A percentile compares a stretch with the other conserved stretches of the same genome.
Evolutionary conservation across 2,113 vertebrate species (phyloP).

Genomic region (Gadus chalcogrammus): DNA sequence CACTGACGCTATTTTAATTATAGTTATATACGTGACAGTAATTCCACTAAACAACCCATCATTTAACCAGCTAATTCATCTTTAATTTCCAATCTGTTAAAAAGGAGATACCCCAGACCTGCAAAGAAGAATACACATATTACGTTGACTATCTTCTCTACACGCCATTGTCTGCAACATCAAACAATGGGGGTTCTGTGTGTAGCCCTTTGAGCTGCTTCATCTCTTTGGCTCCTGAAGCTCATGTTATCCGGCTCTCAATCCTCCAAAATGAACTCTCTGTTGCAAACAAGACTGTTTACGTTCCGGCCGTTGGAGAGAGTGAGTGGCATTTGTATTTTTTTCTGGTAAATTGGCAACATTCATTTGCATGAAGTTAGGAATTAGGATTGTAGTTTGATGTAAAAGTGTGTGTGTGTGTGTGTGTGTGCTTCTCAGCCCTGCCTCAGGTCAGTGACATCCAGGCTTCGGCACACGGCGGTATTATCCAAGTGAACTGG

Average conservation of each 20-base stretch:
- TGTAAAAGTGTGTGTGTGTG: not conserved
- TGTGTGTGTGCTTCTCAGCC: conserved; percentile 25
- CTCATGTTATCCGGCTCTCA: conserved; percentile 39
- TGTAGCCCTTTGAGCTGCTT: conserved; percentile 11
- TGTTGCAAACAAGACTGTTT: conserved; percentile 37
- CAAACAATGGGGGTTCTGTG: not conserved
- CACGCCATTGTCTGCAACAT: not conserved
- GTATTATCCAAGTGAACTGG: conserved; percentile 47
- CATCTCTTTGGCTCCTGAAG: conserved; percentile 31
- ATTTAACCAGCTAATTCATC: not conserved
- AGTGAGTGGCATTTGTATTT: conserved; percentile 40
- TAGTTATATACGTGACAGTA: too few relatives aligned
- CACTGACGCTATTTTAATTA: too few relatives aligned
- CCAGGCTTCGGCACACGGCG: conserved; percentile 7
- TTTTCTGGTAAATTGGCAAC: not conserved
- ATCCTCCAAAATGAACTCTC: not conserved
- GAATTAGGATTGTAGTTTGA: not conserved
- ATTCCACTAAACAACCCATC: not conserved
- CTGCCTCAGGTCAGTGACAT: conserved; percentile 42
- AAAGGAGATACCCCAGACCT: conserved; percentile 50
- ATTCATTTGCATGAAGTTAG: not conserved
- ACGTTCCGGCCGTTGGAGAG: conserved; percentile 50
- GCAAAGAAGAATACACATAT: conserved; percentile 34
- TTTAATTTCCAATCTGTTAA: not conserved
- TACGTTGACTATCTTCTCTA: conserved; percentile 7